Base-by-base conservation (phyloP, 2,113 vertebrate genomes). In the Galbula dea region DNA sequence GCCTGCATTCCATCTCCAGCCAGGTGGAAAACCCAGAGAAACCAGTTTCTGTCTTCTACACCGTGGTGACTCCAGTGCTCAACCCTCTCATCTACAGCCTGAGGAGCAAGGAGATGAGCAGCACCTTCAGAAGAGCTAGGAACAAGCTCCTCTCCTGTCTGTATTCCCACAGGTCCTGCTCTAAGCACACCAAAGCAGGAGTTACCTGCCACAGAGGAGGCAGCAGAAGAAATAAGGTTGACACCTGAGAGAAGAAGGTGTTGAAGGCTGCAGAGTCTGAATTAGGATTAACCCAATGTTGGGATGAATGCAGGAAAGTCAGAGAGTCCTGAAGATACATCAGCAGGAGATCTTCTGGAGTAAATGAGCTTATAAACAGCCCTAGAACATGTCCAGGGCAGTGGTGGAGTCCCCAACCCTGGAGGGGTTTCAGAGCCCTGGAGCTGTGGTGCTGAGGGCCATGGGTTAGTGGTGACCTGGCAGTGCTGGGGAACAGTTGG, bases 81-180 rank as follows among this genome's bases (percentile, higher is more conserved):
- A 97, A 96, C 18, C 86, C 93, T 15, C 32, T 96, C 41, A 91
- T 94, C 41, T 96, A 95, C 58, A 95, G 93, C 58, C 61, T 96
- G 43, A 26, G 86, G 61, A 96, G 95, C 65, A 65, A 74, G 24
- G 95, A 96, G 37, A 83, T 95, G 73, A 96, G 91, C 30, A 46
- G 45, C 43, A 49, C 82, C 14, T 37, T 97, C 19, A 83, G 54
- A 52, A 95, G 89, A 75, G 29, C 86, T 6, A 8, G 0, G 1
- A 37, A 32, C 39, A n/a, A 45, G 16, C 8, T 43, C 12, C 6
- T 34, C 9, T 58, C 34, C 39, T 36, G n/a, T 2, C 0, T 3
- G 17, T 22, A 5, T 32, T 46, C 11, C 52, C 71, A 16, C 11
- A 10, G n/a, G 29, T 48, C 30, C 34, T 1, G 1, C 39, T 36